Base-by-base conservation (phyloP, 2,888 invertebrate species). In the Lutraria lutraria region DNA sequence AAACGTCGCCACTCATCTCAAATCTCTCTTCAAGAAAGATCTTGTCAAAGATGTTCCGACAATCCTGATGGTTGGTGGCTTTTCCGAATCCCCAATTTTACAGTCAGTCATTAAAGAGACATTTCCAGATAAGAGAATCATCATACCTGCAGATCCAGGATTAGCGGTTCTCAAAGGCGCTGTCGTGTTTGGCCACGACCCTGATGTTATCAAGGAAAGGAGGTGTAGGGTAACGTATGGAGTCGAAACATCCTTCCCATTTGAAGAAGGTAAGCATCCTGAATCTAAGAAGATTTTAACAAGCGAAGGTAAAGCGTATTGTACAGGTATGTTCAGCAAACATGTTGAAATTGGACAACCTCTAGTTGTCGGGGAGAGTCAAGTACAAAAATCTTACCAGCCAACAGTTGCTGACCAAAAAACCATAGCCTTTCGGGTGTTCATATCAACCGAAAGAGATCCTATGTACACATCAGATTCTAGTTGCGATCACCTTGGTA, bases 11-110 rank as follows among this genome's bases (percentile, higher is more conserved):
- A 31, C 88, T 15, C 92, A 93, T 76, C 76, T 93, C 8, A 52
- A 88, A 15, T 72, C 79, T 15, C 87, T 93, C 0, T 88, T 93
- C 60, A 31, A 63, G 0, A 82, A 89, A 8, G 81, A 68, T 31
- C 63, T 85, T 13, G 86, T 92, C 63, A 85, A 54, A 25, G 89
- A 89, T 81, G 92, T 93, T 21, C 72, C 85, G 12, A 91, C 90
- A 1, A 85, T 93, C 15, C 81, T 93, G 19, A 91, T 93, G 92
- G 93, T 93, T 16, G 93, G 93, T 2, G 93, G 93, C 21, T 93
- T 93, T 81, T 92, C 92, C n/a, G 93, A 92, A 56, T 93, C 91
- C 16, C 68, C 81, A 31, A 80, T 93, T 25, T 68, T 93, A 54
- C 93, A 93, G 63, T 85, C 88, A 29, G 82, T 86, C 16, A 76